Base-by-base conservation (phyloP, 1,140 invertebrate species). In the Diachasma alloeum region DNA sequence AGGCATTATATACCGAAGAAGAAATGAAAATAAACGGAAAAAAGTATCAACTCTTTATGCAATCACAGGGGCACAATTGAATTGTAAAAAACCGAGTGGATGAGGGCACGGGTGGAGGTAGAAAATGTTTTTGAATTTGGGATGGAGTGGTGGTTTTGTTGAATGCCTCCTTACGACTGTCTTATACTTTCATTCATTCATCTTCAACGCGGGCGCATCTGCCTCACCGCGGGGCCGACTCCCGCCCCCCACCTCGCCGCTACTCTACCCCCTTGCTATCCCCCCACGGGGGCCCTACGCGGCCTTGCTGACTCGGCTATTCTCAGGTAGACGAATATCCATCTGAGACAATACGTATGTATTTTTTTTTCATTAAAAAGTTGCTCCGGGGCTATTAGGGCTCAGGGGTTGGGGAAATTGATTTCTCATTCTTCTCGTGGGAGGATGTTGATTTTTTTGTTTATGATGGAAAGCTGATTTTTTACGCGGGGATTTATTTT, bases 171-270 rank as follows among this genome's bases (percentile, higher is more conserved):
- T 81, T 78, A 83, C 85, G 84, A 87, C 86, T 86, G 85, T 85
- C 85, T 85, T 84, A 87, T 86, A 79, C 75, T 86, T 88, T 87
- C 87, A 89, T 89, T 89, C 88, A 89, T 89, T 88, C 88, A 88
- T 88, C 83, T 78, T 73, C 17, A 72, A 36, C 53, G 75, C 78
- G 70, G 81, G 74, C 78, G 78, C 81, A 78, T 79, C 79, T 75
- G 76, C 74, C 77, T 76, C 76, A 31, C 6, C 31, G 10, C 36
- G 11, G 66, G 69, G 74, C 48, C 37, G 56, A 37, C 73, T 68
- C 10, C 74, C 56, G 73, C 73, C 36, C 70, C 81, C 53, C 69
- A 75, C 80, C 75, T 42, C 73, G 26, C 75, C 46, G 53, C 76
- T 46, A 24, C 72, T 80, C 56, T 76, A 78, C 77, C 77, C 59